phyloP scores from a whole-genome alignment of 2,797 vertebrate species.

The Oreortyx pictus region DNA sequence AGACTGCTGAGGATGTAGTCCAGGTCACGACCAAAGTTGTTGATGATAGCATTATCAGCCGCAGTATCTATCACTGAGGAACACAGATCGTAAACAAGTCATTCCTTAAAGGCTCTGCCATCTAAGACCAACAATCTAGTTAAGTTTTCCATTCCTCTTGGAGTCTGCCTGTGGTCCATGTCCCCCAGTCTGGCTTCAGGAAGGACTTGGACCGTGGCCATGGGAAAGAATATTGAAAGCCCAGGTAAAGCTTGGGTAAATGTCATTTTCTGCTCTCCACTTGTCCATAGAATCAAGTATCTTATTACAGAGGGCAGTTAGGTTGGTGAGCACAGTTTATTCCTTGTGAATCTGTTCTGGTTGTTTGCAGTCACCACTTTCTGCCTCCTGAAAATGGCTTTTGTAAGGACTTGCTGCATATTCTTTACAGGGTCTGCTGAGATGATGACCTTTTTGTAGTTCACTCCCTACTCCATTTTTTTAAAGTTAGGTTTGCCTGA shows the following conservation, averaged over 20 bases:
- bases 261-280: rapidly evolving
- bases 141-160: neutral
- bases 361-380: neutral
- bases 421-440: neutral
- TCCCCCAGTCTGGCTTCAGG: neutral
- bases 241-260: neutral
- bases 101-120: neutral
- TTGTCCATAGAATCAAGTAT: neutral
- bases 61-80: neutral
- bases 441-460: neutral
- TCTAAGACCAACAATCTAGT: neutral
- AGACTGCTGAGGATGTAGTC: neutral
- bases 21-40: neutral
- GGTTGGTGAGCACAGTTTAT: neutral
- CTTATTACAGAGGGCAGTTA: neutral
- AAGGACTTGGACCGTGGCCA: neutral
- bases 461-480: neutral
- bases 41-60: neutral
- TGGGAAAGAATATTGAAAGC: neutral
- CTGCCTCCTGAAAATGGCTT: neutral
- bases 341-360: neutral
- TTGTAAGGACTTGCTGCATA: neutral
- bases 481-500: neutral
- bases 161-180: neutral
- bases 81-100: neutral